Evolutionary conservation across 2,888 invertebrate genomes (phyloP).

Genomic region (Drosophila prostipennis): DNA sequence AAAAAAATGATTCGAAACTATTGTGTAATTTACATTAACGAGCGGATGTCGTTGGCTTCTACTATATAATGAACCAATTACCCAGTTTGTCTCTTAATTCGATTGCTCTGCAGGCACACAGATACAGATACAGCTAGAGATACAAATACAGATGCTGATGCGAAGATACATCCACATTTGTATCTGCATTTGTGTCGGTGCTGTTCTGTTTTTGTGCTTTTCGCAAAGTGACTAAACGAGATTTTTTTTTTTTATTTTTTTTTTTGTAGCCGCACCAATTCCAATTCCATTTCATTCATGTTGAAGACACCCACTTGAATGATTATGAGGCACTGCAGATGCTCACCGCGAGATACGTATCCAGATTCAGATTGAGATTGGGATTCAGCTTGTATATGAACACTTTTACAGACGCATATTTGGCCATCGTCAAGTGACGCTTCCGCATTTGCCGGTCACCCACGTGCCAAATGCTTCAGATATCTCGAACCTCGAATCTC

Average conservation of each 20-base stretch:
- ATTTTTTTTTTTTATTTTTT: constrained; percentile 25
- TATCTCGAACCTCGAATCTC: constrained; percentile 31
- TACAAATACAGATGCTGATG: constrained; percentile 14
- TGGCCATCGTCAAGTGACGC: constrained; percentile 56
- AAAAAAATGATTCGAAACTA: constrained; percentile 60
- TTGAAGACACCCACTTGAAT: constrained; percentile 66
- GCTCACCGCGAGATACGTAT: constrained; percentile 25
- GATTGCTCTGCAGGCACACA: constrained; percentile 63
- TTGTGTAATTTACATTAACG: constrained; percentile 78
- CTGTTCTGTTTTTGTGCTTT: constrained; percentile 28
- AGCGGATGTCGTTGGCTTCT: constrained; percentile 77
- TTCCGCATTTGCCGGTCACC: constrained; percentile 70
- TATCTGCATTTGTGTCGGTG: constrained; percentile 21
- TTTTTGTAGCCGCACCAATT: constrained; percentile 11
- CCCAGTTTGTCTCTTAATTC: constrained; percentile 80
- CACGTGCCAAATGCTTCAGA: constrained; percentile 55
- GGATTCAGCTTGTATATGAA: constrained; percentile 18
- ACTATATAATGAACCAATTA: constrained; percentile 77
- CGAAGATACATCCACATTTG: constrained; percentile 10
- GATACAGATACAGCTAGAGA: constrained; percentile 12
- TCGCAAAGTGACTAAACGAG: constrained; percentile 45
- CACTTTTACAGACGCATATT: constrained; percentile 19
- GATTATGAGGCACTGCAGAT: constrained; percentile 48
- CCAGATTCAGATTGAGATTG: constrained; percentile 3
- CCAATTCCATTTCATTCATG: constrained; percentile 59